These are phyloP conservation scores for Serinus canaria DNA, from an alignment of 2,113 vertebrate genomes.

Conservation along the genomic window DNA sequence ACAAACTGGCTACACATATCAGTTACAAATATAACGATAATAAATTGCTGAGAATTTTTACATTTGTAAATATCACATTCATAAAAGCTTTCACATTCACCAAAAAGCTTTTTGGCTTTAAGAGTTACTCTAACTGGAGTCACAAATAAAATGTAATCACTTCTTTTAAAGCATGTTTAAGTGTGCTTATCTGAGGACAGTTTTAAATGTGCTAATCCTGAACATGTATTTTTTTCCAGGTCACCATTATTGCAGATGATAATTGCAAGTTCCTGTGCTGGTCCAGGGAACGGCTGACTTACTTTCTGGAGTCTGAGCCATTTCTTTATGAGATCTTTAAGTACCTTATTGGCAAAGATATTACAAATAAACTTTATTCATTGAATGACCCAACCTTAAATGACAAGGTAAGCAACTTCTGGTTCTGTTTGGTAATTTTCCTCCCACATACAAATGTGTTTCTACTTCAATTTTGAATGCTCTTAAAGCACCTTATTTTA, in stretches of 20 bases:
- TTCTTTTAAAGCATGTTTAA: neutral
- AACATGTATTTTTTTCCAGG: conserved; percentile 69
- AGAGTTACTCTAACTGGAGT: neutral
- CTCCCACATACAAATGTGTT: neutral
- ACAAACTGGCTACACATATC: neutral
- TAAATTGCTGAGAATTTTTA: neutral
- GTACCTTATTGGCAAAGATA: conserved; percentile 97
- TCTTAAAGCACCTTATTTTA: neutral
- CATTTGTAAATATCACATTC: neutral
- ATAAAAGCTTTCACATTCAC: neutral
- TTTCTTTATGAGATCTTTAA: conserved; percentile 96
- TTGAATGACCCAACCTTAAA: conserved; percentile 95
- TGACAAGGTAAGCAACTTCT: conserved; percentile 84
- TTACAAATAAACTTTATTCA: conserved; percentile 97
- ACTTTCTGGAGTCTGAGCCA: conserved; percentile 92
- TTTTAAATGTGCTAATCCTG: neutral
- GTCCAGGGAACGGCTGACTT: conserved; percentile 94
- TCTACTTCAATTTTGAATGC: neutral
- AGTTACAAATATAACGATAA: neutral
- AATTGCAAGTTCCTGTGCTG: conserved; percentile 95
- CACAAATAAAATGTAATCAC: neutral
- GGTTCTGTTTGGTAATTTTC: neutral
- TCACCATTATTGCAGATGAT: conserved; percentile 93
- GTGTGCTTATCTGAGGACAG: neutral
- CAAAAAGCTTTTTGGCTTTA: neutral